Conservation (phyloP, 2,113 vertebrate species). For the Mastomys natalensis region DNA sequence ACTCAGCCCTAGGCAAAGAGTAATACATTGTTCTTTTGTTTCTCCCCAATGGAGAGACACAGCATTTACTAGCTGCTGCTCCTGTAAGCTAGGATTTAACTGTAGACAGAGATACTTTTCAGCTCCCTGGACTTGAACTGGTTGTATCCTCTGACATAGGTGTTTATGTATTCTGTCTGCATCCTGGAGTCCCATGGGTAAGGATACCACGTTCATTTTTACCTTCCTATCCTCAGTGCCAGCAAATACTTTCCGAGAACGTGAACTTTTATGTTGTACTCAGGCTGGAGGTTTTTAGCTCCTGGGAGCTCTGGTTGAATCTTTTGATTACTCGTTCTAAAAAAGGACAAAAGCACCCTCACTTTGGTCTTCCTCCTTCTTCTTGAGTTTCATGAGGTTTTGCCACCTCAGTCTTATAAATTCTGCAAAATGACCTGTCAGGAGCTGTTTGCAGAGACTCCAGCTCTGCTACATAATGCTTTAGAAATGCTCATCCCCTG, state of each 20-base stretch:
- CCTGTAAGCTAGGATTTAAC: not conserved
- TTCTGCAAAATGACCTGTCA: not conserved
- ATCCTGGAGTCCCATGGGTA: not conserved
- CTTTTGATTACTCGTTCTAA: no score
- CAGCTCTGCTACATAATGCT: not conserved
- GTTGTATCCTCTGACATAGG: not conserved
- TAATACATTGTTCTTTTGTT: not conserved
- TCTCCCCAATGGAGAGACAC: not conserved
- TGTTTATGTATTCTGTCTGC: not conserved
- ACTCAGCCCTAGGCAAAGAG: constrained; percentile 32
- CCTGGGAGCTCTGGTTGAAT: no score
- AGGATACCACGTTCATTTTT: not conserved
- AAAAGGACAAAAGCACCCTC: no score
- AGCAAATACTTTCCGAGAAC: not conserved
- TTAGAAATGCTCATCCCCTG: not conserved
- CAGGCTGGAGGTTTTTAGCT: no score
- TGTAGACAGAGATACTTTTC: not conserved
- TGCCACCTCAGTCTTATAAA: not conserved
- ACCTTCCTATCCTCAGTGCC: not conserved
- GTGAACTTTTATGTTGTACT: not conserved
- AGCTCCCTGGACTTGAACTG: constrained; percentile 11
- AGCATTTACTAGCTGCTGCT: not conserved
- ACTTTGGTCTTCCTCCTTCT: no score
- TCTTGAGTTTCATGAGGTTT: no score
- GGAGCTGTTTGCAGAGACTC: not conserved